These are phyloP conservation scores for Hoplodrina blanda DNA, from an alignment of 2,888 invertebrate genomes.

Conservation along the genomic window DNA sequence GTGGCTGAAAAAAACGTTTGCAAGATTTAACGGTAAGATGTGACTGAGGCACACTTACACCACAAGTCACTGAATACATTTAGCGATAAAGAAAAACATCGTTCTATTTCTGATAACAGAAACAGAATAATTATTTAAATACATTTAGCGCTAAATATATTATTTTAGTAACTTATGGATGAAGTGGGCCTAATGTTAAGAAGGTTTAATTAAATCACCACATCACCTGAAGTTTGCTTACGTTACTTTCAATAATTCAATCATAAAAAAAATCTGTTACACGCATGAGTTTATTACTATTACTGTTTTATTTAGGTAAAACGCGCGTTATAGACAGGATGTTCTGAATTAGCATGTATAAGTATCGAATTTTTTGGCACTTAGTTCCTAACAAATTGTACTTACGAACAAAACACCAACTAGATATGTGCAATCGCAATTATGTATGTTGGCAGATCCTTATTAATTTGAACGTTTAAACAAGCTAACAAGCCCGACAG, in stretches of 20 bases:
- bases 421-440: constrained; percentile 13
- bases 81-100: too few relatives aligned
- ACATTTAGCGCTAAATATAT: too few relatives aligned
- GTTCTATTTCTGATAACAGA: too few relatives aligned
- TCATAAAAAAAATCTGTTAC: constrained; percentile 7
- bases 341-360: constrained; percentile 30
- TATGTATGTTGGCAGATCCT: neutral
- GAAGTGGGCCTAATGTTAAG: too few relatives aligned
- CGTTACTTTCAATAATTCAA: neutral
- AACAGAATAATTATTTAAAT: too few relatives aligned
- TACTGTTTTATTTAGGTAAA: constrained; percentile 14
- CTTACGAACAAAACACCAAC: neutral
- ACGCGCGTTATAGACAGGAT: constrained; percentile 28
- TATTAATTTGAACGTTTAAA: too few relatives aligned
- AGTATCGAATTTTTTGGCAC: constrained; percentile 39
- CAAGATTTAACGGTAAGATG: neutral
- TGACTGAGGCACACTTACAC: too few relatives aligned
- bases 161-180: too few relatives aligned
- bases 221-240: too few relatives aligned
- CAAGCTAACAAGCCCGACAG: neutral
- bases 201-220: too few relatives aligned
- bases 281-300: constrained; percentile 6
- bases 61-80: too few relatives aligned
- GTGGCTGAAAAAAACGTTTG: neutral
- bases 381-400: constrained; percentile 31